Percentiles rank a stretch among this genome's conserved stretches.
These are phyloP conservation scores for Antennarius maculatus DNA, from an alignment of 2,797 vertebrate genomes.

Conservation along the genomic window DNA sequence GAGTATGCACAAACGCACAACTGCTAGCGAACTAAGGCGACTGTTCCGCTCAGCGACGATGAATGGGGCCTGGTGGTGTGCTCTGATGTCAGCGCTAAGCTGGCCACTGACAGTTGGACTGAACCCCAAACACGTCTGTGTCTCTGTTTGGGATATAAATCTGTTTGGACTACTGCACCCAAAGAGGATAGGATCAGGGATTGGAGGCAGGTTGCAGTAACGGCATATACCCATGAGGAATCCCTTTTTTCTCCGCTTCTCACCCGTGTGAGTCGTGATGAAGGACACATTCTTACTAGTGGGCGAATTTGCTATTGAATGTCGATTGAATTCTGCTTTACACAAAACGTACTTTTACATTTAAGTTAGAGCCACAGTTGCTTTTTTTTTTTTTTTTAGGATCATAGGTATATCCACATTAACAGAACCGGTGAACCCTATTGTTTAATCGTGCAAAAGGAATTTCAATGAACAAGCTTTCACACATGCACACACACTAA, in stretches of 20 bases:
- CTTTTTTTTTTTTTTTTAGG: slow-evolving; percentile 15
- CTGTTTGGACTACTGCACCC: slow-evolving; percentile 34
- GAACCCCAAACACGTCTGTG: slow-evolving; percentile 58
- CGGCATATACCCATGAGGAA: slow-evolving; percentile 1
- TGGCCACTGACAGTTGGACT: slow-evolving; percentile 70
- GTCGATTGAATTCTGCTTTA: neutral
- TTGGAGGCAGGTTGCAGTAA: slow-evolving; percentile 23
- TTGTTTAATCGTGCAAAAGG: slow-evolving; percentile 62
- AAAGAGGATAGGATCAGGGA: slow-evolving; percentile 40
- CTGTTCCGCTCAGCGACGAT: slow-evolving; percentile 76
- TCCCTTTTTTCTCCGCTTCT: no score
- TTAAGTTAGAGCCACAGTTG: slow-evolving; percentile 3
- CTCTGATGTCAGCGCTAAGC: slow-evolving; percentile 72
- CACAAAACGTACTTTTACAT: neutral
- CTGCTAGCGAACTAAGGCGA: slow-evolving; percentile 45
- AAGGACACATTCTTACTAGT: slow-evolving; percentile 19
- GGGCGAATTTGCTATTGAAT: neutral
- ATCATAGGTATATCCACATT: slow-evolving; percentile 54
- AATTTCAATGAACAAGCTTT: slow-evolving; percentile 64
- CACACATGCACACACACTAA: slow-evolving; percentile 48
- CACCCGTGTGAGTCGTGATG: no score
- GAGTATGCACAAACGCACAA: slow-evolving; percentile 5
- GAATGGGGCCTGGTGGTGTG: slow-evolving; percentile 73
- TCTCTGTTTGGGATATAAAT: slow-evolving; percentile 68
- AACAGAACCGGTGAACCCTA: slow-evolving; percentile 54